These are phyloP conservation scores for Notoglanidium macrostoma DNA, from an alignment of 2,797 vertebrate genomes.

Conservation along the genomic window DNA sequence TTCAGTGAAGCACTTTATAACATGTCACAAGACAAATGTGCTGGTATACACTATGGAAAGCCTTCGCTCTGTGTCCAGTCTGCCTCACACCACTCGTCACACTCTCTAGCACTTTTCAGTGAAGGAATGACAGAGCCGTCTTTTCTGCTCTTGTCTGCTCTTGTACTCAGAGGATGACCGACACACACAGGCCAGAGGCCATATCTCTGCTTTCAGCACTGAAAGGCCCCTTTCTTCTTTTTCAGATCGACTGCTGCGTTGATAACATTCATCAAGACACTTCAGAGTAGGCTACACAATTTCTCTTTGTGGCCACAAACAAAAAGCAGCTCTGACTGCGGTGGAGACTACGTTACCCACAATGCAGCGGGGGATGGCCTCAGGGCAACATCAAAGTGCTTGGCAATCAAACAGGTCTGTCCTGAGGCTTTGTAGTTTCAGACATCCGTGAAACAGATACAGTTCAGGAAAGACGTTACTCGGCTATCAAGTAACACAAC, in stretches of 20 bases:
- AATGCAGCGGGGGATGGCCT: constrained; percentile 25
- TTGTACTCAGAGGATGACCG: constrained; percentile 4
- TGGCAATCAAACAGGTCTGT: constrained; percentile 1
- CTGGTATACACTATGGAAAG: neutral
- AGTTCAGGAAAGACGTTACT: neutral
- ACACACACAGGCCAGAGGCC: constrained; percentile 28
- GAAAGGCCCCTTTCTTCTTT: constrained; percentile 54
- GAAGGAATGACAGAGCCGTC: constrained; percentile 6
- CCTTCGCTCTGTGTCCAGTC: neutral
- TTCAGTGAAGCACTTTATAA: neutral
- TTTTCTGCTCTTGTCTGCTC: constrained; percentile 26
- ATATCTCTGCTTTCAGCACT: constrained; percentile 47
- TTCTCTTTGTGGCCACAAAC: constrained; percentile 52
- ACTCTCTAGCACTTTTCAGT: neutral
- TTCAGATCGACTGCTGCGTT: constrained; percentile 42
- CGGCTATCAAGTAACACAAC: neutral
- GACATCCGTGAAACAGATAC: neutral
- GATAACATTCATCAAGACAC: constrained; percentile 55
- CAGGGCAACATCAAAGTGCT: neutral
- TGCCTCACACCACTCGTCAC: constrained; percentile 21
- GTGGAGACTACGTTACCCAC: constrained; percentile 47
- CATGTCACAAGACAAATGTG: neutral
- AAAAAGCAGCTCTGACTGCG: constrained; percentile 46
- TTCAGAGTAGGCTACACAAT: constrained; percentile 49
- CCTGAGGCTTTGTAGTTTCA: neutral